These are phyloP conservation scores for Enteromius unitaeniatus DNA, from an alignment of 2,797 vertebrate species.

Conservation along the genomic window DNA sequence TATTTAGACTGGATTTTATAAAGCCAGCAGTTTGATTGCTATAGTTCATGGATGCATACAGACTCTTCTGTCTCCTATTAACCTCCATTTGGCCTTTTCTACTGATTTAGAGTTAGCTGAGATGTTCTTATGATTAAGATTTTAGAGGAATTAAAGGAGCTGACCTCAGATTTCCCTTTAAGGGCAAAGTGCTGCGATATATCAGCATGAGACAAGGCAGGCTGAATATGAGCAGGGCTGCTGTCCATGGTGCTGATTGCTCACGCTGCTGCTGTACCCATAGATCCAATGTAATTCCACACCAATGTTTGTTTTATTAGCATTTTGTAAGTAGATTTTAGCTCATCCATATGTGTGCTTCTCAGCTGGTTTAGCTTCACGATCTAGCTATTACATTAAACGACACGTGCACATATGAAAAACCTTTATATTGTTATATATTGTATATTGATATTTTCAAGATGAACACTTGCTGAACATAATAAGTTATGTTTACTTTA, in stretches of 20 bases:
- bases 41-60: not conserved
- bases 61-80: constrained; percentile 3
- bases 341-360: not conserved
- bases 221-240: not conserved
- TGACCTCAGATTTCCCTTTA: constrained; percentile 6
- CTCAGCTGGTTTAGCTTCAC: not conserved
- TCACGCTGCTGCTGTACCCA: not conserved
- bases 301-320: not conserved
- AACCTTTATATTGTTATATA: not conserved
- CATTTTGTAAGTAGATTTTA: not conserved
- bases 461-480: not conserved
- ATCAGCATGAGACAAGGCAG: not conserved
- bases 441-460: not conserved
- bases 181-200: not conserved
- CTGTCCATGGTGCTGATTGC: constrained; percentile 16
- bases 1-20: not conserved
- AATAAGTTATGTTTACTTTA: not conserved
- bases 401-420: not conserved
- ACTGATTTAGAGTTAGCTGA: constrained; percentile 11
- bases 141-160: constrained; percentile 18
- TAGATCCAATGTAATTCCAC: not conserved
- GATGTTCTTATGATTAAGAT: constrained; percentile 20
- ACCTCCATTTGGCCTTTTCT: constrained; percentile 2
- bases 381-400: not conserved
- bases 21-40: not conserved